Evolutionary conservation across 1,140 invertebrate genomes (phyloP).

Genomic region (Galleria mellonella): DNA sequence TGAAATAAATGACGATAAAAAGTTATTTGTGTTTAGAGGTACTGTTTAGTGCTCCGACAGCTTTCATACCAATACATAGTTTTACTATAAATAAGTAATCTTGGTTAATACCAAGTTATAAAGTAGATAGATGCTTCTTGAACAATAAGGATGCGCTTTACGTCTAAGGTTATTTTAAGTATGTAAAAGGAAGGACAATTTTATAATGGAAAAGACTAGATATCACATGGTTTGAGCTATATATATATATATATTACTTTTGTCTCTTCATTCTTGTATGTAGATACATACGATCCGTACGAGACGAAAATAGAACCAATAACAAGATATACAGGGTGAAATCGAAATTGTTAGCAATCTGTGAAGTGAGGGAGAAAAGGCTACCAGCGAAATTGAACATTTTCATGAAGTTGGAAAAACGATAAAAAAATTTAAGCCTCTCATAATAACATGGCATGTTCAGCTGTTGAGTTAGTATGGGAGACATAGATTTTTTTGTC

Average conservation of each 20-base stretch:
- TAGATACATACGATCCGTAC: conserved; percentile 14
- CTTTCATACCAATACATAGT: conserved; percentile 3
- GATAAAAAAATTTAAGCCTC: no score
- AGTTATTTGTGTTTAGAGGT: background rate
- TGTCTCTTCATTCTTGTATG: conserved; percentile 33
- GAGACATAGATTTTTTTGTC: no score
- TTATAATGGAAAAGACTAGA: conserved; percentile 60
- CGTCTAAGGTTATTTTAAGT: conserved; percentile 18
- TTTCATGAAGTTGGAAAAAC: no score
- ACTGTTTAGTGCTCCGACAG: conserved; percentile 10
- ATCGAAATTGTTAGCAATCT: no score
- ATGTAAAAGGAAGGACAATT: conserved; percentile 29
- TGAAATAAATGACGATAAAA: conserved; percentile 11
- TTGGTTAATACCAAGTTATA: conserved; percentile 9
- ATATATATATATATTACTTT: conserved; percentile 31
- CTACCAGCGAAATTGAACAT: no score
- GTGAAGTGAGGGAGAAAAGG: no score
- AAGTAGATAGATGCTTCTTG: conserved; percentile 1
- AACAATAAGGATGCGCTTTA: conserved; percentile 13
- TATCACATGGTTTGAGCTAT: conserved; percentile 73
- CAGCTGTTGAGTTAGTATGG: no score
- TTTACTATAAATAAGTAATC: background rate
- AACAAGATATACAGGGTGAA: no score
- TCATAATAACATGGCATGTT: no score
- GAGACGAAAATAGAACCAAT: no score